phyloP scores from a whole-genome alignment of 2,113 vertebrate species.

The Psettodes erumei region DNA sequence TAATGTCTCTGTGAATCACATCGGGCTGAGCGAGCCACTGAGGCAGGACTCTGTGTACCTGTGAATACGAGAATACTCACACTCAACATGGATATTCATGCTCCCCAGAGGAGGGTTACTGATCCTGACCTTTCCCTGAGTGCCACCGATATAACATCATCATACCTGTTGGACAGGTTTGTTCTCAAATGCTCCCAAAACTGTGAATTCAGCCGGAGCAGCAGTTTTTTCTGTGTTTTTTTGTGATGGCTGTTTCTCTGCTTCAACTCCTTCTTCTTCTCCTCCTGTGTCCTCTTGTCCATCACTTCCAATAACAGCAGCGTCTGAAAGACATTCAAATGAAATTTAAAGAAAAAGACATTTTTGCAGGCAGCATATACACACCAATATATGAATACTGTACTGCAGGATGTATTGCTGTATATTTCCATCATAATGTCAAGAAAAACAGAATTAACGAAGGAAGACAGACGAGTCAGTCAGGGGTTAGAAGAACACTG shows the following conservation, averaged over 20 bases:
- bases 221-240: conserved; percentile 25
- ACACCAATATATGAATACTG: too few relatives aligned
- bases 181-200: conserved; percentile 85
- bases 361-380: not conserved
- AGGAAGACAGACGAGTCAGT: too few relatives aligned
- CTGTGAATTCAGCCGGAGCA: conserved; percentile 58
- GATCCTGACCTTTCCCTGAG: too few relatives aligned
- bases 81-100: not conserved
- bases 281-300: not conserved
- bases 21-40: conserved; percentile 91
- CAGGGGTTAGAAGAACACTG: too few relatives aligned
- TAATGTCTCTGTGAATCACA: conserved; percentile 85
- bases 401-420: too few relatives aligned
- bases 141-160: not conserved
- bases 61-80: not conserved
- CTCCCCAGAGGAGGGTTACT: not conserved
- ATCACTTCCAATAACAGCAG: not conserved
- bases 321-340: conserved; percentile 3
- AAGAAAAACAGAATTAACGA: too few relatives aligned
- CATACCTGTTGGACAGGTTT: conserved; percentile 82
- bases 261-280: not conserved
- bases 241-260: conserved; percentile 2
- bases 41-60: conserved; percentile 91
- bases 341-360: conserved; percentile 1
- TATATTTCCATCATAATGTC: too few relatives aligned